These are phyloP conservation scores for Enteromius treurensis DNA, from an alignment of 2,797 vertebrate species.

Conservation along the genomic window DNA sequence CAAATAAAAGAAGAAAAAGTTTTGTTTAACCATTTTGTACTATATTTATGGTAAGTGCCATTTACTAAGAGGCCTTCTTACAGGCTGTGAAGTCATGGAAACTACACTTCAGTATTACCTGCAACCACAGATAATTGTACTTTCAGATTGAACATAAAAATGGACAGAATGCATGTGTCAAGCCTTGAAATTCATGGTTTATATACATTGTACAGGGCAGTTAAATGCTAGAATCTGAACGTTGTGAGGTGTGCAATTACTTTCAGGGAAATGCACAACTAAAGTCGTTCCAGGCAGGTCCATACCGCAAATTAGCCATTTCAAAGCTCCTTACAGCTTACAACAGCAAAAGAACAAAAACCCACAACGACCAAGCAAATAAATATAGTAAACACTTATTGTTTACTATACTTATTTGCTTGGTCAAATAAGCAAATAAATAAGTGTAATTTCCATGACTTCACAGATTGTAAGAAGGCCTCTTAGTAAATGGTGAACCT, in stretches of 20 bases:
- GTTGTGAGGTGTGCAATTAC: neutral
- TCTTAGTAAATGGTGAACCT: no score
- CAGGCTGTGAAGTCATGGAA: neutral
- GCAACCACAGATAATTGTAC: neutral
- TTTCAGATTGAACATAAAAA: neutral
- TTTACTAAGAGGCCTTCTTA: neutral
- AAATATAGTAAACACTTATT: neutral
- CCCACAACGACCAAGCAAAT: neutral
- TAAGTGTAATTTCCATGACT: no score
- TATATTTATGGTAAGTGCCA: neutral
- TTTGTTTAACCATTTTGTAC: neutral
- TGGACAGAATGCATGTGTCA: constrained; percentile 9
- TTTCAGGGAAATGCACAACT: neutral
- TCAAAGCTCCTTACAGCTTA: neutral
- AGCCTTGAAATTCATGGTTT: constrained; percentile 13
- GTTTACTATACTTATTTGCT: no score
- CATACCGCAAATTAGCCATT: no score
- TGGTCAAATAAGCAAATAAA: no score
- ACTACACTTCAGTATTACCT: neutral
- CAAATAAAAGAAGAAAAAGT: neutral
- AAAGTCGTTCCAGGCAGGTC: neutral
- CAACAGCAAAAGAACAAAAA: neutral
- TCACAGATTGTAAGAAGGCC: no score
- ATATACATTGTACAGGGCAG: neutral
- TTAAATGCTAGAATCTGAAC: neutral